phyloP scores from a whole-genome alignment of 2,113 vertebrate genomes.

The Etia nguti region DNA sequence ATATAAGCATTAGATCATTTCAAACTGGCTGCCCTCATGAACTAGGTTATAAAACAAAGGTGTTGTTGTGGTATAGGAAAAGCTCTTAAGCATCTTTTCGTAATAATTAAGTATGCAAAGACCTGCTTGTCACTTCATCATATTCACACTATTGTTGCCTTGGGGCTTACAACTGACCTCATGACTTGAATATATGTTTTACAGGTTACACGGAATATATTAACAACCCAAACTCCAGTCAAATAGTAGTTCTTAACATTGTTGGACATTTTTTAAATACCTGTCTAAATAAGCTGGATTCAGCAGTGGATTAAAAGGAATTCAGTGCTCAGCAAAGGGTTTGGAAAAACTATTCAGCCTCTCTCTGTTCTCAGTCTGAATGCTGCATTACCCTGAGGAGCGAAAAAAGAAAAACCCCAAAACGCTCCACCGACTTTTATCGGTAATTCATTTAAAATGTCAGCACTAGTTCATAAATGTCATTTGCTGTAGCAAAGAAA shows the following conservation, averaged over 20 bases:
- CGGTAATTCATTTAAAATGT: background rate
- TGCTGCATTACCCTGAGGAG: background rate
- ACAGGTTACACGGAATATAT: background rate
- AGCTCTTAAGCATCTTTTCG: constrained; percentile 10
- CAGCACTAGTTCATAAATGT: background rate
- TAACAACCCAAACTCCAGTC: background rate
- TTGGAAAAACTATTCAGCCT: background rate
- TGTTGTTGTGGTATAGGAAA: constrained; percentile 11
- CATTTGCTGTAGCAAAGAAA: background rate
- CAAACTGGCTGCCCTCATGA: background rate
- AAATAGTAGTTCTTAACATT: background rate
- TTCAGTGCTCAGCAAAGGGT: background rate
- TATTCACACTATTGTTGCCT: background rate
- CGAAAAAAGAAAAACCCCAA: background rate
- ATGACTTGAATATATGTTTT: background rate
- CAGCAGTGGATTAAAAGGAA: background rate
- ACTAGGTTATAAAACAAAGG: background rate
- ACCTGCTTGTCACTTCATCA: background rate
- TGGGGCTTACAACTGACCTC: background rate
- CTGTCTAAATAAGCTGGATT: background rate
- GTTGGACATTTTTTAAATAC: background rate
- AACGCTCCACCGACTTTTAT: background rate
- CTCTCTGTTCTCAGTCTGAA: background rate
- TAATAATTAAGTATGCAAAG: constrained; percentile 4
- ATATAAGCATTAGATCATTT: background rate